Conservation (phyloP, 2,113 vertebrate genomes). For the Proterorhinus semilunaris region DNA sequence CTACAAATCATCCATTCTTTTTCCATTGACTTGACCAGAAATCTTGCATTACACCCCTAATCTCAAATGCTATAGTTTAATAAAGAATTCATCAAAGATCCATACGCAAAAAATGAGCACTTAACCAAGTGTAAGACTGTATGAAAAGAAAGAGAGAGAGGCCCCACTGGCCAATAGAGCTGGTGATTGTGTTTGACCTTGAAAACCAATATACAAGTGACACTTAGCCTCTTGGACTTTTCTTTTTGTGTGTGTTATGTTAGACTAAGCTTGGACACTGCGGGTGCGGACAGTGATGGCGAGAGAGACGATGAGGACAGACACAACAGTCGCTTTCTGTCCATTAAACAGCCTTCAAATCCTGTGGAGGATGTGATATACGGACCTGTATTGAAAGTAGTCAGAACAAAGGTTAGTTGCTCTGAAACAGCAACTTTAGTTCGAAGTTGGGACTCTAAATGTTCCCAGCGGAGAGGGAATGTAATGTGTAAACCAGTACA, state of each 20-base stretch:
- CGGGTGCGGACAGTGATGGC: constrained; percentile 75
- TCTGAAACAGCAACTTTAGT: constrained; percentile 11
- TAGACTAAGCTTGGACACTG: constrained; percentile 84
- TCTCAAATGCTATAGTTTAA: neutral
- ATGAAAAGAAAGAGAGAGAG: no score
- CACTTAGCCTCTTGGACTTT: neutral
- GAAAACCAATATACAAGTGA: no score
- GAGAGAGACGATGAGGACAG: constrained; percentile 70
- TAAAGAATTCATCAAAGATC: no score
- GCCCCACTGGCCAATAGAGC: no score
- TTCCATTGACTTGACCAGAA: neutral
- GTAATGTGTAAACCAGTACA: constrained; percentile 5
- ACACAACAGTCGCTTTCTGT: constrained; percentile 47
- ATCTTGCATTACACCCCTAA: neutral
- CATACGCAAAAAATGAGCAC: no score
- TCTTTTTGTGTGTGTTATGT: constrained; percentile 2
- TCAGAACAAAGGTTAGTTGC: constrained; percentile 12
- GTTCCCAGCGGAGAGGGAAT: constrained; percentile 6
- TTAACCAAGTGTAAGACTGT: no score
- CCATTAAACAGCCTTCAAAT: constrained; percentile 23
- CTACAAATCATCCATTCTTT: neutral
- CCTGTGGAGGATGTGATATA: constrained; percentile 47
- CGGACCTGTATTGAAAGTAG: constrained; percentile 6
- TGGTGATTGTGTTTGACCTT: no score
- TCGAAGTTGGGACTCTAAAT: neutral